Evolutionary conservation across 2,888 invertebrate genomes (phyloP), one percentile per base, ranked within the genome.

Genomic region (Miltochrista miniata): DNA sequence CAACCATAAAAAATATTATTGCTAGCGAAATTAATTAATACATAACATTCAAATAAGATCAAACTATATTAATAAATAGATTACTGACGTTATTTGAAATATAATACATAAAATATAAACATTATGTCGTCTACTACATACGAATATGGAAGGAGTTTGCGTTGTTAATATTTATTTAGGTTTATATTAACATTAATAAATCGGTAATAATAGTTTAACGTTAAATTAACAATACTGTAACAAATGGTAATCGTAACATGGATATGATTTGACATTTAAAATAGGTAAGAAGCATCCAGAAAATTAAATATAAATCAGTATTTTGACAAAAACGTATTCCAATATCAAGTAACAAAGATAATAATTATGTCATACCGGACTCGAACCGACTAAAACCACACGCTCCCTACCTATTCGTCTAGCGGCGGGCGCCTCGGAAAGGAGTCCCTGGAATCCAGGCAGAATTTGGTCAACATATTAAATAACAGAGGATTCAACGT

Each of bases 51-150:
- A 7, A 36, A 31, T 38, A 12, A 3, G 24, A 49, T 37, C 18
- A 34, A 44, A 8, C 34, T 24, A 35, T 18, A 18, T 40, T 30
- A 7, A 45, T 35, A 45, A 51, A 40, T 34, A 40, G 53, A 38
- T 48, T 37, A 18, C 45, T 24, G 18, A 18, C 43, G 34, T 13
- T 34, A 18, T 41, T 51, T 51, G 49, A 47, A 54, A 63, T 50
- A 61, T 48, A 3, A 63, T 54, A 61, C 34, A 64, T 53, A 57
- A 52, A 24, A 63, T 63, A 60, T 55, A 50, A 41, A 44, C 42
- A 51, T 50, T 31, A 11, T 9, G 10, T 31, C 8, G 10, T 5
- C 31, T 31, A 31, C 8, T 31, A 31, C 3, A 10, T 31, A 31
- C 2, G 8, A 10, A 11, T 5, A 10, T 7, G 8, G 31, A 31